phyloP scores from a whole-genome alignment of 2,113 vertebrate species.

The Ceyx melanurus region DNA sequence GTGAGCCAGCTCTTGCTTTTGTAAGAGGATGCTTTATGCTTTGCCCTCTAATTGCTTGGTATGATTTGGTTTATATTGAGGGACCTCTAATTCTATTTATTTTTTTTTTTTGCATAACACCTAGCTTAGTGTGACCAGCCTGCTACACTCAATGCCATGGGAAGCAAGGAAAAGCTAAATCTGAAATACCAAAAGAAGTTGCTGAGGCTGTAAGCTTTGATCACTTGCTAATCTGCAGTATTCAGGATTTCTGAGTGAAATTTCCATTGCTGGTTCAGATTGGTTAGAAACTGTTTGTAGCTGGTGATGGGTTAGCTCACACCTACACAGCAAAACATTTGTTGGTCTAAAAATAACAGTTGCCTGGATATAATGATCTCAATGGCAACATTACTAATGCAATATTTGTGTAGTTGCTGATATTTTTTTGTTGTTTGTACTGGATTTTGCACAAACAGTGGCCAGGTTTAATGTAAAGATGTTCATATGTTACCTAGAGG shows the following conservation, averaged over 20 bases:
- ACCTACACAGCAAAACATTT: not conserved
- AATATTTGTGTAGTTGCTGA: not conserved
- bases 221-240: not conserved
- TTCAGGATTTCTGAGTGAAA: not conserved
- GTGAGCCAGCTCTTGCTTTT: not conserved
- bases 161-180: not conserved
- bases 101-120: not conserved
- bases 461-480: not conserved
- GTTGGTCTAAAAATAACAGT: not conserved
- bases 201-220: not conserved
- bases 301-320: not conserved
- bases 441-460: not conserved
- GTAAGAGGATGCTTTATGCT: not conserved
- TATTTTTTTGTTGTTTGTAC: not conserved
- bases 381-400: not conserved
- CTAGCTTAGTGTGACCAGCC: not conserved
- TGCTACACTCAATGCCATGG: not conserved
- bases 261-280: not conserved
- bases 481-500: not conserved
- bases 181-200: not conserved
- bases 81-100: not conserved
- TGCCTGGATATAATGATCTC: not conserved
- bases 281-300: not conserved
- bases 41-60: not conserved
- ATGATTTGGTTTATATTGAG: not conserved